Evolutionary conservation across 2,797 vertebrate genomes (phyloP).

Genomic region (Onychomys torridus): DNA sequence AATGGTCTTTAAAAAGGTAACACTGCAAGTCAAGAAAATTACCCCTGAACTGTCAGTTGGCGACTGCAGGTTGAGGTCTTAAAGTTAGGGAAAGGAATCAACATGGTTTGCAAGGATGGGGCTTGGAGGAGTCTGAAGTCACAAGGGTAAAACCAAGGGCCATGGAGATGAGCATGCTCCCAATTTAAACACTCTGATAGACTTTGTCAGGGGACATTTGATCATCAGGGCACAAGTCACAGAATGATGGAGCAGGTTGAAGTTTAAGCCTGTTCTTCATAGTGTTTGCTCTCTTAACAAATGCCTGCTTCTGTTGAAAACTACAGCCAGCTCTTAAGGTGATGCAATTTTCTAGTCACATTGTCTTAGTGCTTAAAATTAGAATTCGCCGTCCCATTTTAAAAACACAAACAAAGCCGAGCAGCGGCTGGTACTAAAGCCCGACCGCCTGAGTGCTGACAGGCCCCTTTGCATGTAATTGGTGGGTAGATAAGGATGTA

Average conservation of each 20-base stretch:
- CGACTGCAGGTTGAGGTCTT: not conserved
- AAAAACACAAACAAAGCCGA: not conserved
- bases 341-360: not conserved
- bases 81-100: not conserved
- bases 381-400: not conserved
- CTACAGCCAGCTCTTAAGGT: not conserved
- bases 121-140: not conserved
- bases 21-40: not conserved
- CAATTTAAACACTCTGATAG: rapidly evolving
- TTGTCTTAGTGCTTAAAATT: not conserved
- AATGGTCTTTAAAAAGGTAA: not conserved
- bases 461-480: not conserved
- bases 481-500: not conserved
- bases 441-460: rapidly evolving
- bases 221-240: rapidly evolving
- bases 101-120: not conserved
- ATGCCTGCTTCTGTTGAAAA: not conserved
- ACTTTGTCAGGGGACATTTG: rapidly evolving
- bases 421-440: not conserved
- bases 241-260: not conserved
- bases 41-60: not conserved
- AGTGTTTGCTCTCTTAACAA: not conserved
- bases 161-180: no score
- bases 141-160: not conserved
- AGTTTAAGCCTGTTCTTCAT: not conserved